Percentiles rank a stretch among this genome's conserved stretches.
Evolutionary conservation across 1,140 invertebrate species (phyloP).

Genomic region (Scaptomyza hsui): DNA sequence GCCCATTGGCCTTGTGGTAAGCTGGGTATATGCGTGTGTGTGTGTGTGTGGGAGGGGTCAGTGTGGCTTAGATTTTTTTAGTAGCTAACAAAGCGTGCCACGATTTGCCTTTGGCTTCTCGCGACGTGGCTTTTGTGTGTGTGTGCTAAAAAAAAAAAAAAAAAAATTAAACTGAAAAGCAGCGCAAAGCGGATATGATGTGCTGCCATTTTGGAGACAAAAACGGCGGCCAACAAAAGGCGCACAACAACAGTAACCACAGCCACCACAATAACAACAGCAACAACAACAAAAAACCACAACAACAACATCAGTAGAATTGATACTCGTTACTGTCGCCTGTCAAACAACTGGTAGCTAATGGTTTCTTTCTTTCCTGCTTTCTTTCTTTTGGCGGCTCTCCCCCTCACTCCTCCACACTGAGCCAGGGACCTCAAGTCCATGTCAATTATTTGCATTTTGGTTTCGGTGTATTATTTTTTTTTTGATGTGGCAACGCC

Average conservation of each 20-base stretch:
- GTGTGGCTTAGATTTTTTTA: not conserved
- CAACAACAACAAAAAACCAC: slow-evolving; percentile 3
- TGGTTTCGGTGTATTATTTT: slow-evolving; percentile 3
- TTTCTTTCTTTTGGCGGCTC: slow-evolving; percentile 3
- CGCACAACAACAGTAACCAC: too few species aligned
- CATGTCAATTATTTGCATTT: slow-evolving; percentile 77
- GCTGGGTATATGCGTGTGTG: not conserved
- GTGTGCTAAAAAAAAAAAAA: slow-evolving; percentile 26
- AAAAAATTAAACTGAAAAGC: slow-evolving; percentile 23
- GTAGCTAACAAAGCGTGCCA: slow-evolving; percentile 68
- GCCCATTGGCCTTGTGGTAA: slow-evolving; percentile 8
- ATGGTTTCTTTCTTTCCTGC: slow-evolving; percentile 33
- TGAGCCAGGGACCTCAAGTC: slow-evolving; percentile 18
- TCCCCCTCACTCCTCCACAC: not conserved
- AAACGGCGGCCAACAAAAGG: slow-evolving; percentile 44
- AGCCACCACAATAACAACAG: slow-evolving; percentile 17
- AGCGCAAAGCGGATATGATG: slow-evolving; percentile 66
- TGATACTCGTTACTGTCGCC: slow-evolving; percentile 45
- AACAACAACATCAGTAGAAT: slow-evolving; percentile 31
- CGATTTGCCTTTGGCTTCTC: slow-evolving; percentile 38
- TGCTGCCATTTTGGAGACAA: slow-evolving; percentile 66
- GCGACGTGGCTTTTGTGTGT: slow-evolving; percentile 2
- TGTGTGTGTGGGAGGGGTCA: not conserved
- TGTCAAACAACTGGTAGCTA: slow-evolving; percentile 31
- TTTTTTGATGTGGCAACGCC: slow-evolving; percentile 32